A percentile compares a stretch with the other conserved stretches of the same genome.
Conservation (phyloP, 23 tunicate genomes). For the Halocynthia roretzi region DNA sequence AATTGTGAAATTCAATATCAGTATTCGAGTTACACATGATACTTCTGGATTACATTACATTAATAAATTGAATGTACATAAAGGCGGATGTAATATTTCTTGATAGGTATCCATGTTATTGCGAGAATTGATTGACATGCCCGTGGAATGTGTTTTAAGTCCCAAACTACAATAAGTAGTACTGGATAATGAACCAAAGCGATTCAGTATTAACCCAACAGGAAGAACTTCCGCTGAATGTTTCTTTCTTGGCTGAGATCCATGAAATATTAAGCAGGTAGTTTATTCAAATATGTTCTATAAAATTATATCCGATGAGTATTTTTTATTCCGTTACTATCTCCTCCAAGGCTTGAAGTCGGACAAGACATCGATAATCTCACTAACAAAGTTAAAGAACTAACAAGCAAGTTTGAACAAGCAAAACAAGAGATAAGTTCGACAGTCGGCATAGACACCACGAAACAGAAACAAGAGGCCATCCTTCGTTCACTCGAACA, state of each 20-base stretch:
- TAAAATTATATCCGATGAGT: neutral
- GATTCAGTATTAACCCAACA: conserved; percentile 18
- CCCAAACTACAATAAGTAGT: neutral
- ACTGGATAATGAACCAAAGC: conserved; percentile 3
- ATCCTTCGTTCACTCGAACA: conserved; percentile 48
- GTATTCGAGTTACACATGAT: no score
- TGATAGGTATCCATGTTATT: no score
- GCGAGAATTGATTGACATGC: no score
- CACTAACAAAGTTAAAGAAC: conserved; percentile 52
- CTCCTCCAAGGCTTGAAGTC: conserved; percentile 30
- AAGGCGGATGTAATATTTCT: no score
- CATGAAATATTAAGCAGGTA: conserved; percentile 62
- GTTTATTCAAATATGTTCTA: neutral
- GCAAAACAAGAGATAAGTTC: conserved; percentile 61
- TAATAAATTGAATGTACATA: no score
- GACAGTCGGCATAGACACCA: conserved; percentile 72
- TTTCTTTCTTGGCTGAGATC: conserved; percentile 65
- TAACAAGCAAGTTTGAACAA: conserved; percentile 64
- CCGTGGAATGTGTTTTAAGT: no score
- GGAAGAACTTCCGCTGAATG: conserved; percentile 33
- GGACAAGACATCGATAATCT: conserved; percentile 78
- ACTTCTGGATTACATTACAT: no score
- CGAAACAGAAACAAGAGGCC: conserved; percentile 48
- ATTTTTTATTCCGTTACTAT: neutral
- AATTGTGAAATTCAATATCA: no score